Evolutionary conservation across 2,113 vertebrate genomes (phyloP).

Genomic region (Collichthys lucidus): DNA sequence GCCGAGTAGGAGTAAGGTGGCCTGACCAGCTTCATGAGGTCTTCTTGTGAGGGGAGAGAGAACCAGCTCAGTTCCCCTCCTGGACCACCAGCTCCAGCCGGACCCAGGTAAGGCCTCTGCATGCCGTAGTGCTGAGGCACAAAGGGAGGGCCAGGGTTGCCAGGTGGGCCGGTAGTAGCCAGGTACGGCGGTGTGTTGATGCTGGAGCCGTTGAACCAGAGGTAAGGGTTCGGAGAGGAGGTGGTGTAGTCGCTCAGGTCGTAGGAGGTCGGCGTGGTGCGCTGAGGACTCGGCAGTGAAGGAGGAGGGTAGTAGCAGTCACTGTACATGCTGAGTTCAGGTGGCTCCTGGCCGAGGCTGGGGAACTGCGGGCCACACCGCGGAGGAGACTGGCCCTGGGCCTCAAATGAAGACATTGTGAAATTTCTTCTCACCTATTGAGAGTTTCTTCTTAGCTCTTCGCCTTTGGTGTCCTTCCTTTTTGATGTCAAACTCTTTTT

Average conservation of each 20-base stretch:
- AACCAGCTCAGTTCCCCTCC: constrained; percentile 94
- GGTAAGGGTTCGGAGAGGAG: constrained; percentile 91
- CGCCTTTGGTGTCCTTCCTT: constrained; percentile 31
- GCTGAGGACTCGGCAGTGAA: constrained; percentile 92
- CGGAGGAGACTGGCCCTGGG: constrained; percentile 89
- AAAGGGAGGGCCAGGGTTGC: constrained; percentile 88
- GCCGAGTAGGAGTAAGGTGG: constrained; percentile 98
- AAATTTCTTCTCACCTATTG: constrained; percentile 66
- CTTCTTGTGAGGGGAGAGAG: constrained; percentile 96
- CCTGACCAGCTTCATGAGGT: constrained; percentile 97
- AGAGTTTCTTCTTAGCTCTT: constrained; percentile 18
- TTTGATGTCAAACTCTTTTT: constrained; percentile 2
- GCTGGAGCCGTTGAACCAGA: constrained; percentile 94
- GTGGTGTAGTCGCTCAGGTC: constrained; percentile 90
- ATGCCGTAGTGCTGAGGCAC: constrained; percentile 94
- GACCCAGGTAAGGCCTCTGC: constrained; percentile 92
- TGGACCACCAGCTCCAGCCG: constrained; percentile 84
- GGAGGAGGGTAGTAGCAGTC: constrained; percentile 96
- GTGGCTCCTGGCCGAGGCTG: constrained; percentile 94
- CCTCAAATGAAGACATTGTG: constrained; percentile 94
- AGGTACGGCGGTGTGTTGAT: constrained; percentile 90
- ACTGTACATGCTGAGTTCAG: constrained; percentile 94
- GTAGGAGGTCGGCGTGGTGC: constrained; percentile 88
- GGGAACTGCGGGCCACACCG: constrained; percentile 98
- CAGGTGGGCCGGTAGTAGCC: constrained; percentile 75